These are phyloP conservation scores for Trinectes maculatus DNA, from an alignment of 2,113 vertebrate species.

Conservation along the genomic window DNA sequence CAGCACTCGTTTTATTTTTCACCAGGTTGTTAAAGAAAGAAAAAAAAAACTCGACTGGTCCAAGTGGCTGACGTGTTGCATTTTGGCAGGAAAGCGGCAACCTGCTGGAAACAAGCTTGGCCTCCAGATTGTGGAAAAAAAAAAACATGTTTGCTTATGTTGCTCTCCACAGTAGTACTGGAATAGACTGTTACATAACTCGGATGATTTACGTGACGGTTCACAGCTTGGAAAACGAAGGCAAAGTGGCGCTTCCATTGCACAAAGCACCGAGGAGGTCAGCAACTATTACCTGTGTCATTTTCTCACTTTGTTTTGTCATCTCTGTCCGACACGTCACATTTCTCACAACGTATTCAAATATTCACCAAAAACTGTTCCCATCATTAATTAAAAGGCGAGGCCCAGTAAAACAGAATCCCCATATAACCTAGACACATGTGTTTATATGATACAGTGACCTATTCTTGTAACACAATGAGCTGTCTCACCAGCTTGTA, in stretches of 20 bases:
- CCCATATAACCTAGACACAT: background rate
- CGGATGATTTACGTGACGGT: slow-evolving; percentile 35
- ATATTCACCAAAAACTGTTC: too few species aligned
- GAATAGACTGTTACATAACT: slow-evolving; percentile 48
- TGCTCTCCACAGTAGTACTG: slow-evolving; percentile 18
- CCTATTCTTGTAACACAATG: too few species aligned
- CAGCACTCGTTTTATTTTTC: background rate
- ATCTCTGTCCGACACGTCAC: background rate
- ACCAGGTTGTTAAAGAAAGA: slow-evolving; percentile 11
- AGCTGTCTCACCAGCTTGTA: too few species aligned
- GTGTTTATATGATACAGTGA: background rate
- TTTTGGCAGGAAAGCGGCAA: slow-evolving; percentile 4
- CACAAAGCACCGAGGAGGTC: slow-evolving; percentile 7
- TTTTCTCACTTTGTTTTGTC: background rate
- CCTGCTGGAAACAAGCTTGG: slow-evolving; percentile 13
- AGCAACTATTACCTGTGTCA: slow-evolving; percentile 11
- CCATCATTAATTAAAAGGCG: too few species aligned
- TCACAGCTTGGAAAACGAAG: slow-evolving; percentile 17
- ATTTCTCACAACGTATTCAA: too few species aligned
- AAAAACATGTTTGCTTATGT: slow-evolving; percentile 39
- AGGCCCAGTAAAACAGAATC: background rate
- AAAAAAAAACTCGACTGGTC: too few species aligned
- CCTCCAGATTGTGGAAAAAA: slow-evolving; percentile 33
- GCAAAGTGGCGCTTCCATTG: background rate
- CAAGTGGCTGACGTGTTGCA: background rate